phyloP scores from a whole-genome alignment of 2,113 vertebrate genomes.

The Psophia crepitans region DNA sequence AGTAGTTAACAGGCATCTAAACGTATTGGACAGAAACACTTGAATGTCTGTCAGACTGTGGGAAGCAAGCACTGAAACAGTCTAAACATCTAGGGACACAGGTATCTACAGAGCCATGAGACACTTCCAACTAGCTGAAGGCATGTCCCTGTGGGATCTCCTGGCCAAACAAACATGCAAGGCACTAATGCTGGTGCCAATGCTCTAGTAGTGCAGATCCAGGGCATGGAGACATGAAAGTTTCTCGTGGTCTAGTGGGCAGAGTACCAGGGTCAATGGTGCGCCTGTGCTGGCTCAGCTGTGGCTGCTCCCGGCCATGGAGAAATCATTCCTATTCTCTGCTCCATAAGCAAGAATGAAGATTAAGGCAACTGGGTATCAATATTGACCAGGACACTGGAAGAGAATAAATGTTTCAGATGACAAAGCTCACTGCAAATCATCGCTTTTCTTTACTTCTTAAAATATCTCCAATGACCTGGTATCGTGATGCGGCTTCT shows the following conservation, averaged over 20 bases:
- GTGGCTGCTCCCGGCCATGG: accelerated
- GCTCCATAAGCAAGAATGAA: background rate
- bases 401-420: background rate
- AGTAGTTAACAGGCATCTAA: background rate
- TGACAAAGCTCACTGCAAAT: background rate
- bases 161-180: background rate
- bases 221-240: accelerated
- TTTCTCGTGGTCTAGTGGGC: background rate
- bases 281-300: accelerated
- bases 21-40: background rate
- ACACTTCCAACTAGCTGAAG: background rate
- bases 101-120: accelerated
- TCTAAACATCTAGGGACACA: background rate
- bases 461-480: background rate
- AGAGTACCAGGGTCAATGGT: background rate
- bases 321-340: background rate
- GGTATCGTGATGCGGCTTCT: accelerated
- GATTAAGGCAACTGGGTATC: background rate
- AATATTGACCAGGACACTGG: background rate
- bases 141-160: background rate
- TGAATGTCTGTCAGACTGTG: background rate
- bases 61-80: background rate
- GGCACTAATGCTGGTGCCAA: background rate
- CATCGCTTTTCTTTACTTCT: background rate
- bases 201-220: background rate